Conservation (phyloP, 2,888 invertebrate genomes). For the Drosophila merina region DNA sequence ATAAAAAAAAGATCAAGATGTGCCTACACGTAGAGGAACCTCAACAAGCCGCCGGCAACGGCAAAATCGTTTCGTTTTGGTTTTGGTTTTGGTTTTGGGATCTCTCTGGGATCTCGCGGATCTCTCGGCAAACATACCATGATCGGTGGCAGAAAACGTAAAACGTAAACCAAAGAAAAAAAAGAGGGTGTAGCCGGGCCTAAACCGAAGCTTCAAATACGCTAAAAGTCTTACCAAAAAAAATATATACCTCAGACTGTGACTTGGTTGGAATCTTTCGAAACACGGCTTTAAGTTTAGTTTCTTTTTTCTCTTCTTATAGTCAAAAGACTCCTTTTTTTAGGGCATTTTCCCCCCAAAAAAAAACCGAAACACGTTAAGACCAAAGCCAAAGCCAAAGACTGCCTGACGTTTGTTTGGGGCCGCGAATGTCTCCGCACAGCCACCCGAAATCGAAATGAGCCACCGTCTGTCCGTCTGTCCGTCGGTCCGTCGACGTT, state of each 20-base stretch:
- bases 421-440: slow-evolving; percentile 30
- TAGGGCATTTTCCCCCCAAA: slow-evolving; percentile 14
- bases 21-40: slow-evolving; percentile 53
- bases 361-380: slow-evolving; percentile 31
- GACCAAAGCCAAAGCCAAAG: slow-evolving; percentile 18
- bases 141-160: slow-evolving; percentile 59
- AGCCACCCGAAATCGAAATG: slow-evolving; percentile 29
- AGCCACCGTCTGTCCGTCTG: slow-evolving; percentile 19
- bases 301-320: background rate
- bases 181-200: slow-evolving; percentile 8
- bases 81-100: slow-evolving; percentile 12
- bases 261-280: too few species aligned
- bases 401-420: slow-evolving; percentile 36
- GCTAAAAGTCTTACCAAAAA: background rate
- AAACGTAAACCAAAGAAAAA: slow-evolving; percentile 30
- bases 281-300: too few species aligned
- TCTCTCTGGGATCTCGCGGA: slow-evolving; percentile 22
- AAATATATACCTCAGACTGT: too few species aligned
- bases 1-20: slow-evolving; percentile 50
- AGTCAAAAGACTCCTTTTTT: background rate
- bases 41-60: slow-evolving; percentile 48
- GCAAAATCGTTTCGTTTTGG: slow-evolving; percentile 35
- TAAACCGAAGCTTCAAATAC: slow-evolving; percentile 2
- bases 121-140: slow-evolving; percentile 73
- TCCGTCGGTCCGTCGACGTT: slow-evolving; percentile 25